Conservation (phyloP, 1,140 invertebrate species). For the Neoseiulus cucumeris region DNA sequence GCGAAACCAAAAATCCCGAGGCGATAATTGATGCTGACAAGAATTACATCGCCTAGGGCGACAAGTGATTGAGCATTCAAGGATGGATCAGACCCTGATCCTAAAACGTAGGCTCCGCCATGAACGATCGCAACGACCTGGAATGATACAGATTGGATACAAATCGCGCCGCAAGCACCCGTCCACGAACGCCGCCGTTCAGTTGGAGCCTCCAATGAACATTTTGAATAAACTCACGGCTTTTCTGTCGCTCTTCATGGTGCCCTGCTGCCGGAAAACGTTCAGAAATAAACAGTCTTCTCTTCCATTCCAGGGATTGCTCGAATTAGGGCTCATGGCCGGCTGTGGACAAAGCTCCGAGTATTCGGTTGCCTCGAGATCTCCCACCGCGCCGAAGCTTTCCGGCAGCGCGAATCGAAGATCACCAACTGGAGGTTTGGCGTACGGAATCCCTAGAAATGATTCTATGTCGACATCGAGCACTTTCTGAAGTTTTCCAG, state of each 20-base stretch:
- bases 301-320: no score
- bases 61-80: constrained; percentile 41
- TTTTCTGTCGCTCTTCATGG: background rate
- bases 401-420: background rate
- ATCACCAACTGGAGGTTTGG: background rate
- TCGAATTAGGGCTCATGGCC: no score
- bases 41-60: constrained; percentile 39
- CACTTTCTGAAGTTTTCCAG: no score
- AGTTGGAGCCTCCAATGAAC: no score
- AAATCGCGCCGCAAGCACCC: no score
- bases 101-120: constrained; percentile 45
- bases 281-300: background rate
- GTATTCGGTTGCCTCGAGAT: background rate
- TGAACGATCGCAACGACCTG: background rate
- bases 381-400: background rate
- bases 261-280: background rate
- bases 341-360: no score
- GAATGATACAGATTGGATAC: background rate
- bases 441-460: background rate
- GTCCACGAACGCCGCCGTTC: no score
- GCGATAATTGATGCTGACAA: constrained; percentile 37
- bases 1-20: no score
- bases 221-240: background rate
- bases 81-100: constrained; percentile 35
- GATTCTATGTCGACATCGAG: background rate